Conservation (phyloP, 2,797 vertebrate species). For the Toxotes lorentzi region DNA sequence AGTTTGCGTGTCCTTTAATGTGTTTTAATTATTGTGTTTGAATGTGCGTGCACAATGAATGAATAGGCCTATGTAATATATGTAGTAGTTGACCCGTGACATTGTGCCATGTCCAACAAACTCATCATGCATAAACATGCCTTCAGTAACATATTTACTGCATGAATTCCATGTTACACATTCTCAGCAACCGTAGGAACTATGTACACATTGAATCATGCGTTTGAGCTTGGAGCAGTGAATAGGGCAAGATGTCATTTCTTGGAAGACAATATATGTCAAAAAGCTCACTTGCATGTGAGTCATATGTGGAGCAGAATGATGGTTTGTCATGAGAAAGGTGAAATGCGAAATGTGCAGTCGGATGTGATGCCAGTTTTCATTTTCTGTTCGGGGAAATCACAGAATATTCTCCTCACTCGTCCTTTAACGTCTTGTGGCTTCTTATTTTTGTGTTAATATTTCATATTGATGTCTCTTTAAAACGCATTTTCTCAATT, state of each 20-base stretch:
- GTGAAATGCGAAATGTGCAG: slow-evolving; percentile 24
- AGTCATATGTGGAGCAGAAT: slow-evolving; percentile 61
- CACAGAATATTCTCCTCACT: background rate
- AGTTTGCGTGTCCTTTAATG: background rate
- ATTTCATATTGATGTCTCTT: background rate
- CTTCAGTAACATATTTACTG: slow-evolving; percentile 60
- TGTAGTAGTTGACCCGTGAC: slow-evolving; percentile 63
- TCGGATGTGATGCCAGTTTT: slow-evolving; percentile 35
- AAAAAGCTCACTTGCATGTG: slow-evolving; percentile 57
- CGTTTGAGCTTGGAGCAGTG: slow-evolving; percentile 53
- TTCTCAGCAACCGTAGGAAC: slow-evolving; percentile 69
- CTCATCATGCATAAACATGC: slow-evolving; percentile 74
- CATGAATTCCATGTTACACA: slow-evolving; percentile 67
- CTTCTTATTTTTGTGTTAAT: slow-evolving; percentile 3
- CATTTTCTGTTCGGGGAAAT: slow-evolving; percentile 18
- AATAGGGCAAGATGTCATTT: slow-evolving; percentile 61
- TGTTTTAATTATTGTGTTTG: slow-evolving; percentile 12
- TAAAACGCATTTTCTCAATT: slow-evolving; percentile 15
- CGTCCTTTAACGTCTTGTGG: background rate
- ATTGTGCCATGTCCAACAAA: slow-evolving; percentile 54
- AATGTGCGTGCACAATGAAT: slow-evolving; percentile 22
- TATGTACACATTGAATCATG: slow-evolving; percentile 65
- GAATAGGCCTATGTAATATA: slow-evolving; percentile 27
- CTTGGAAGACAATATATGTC: slow-evolving; percentile 62
- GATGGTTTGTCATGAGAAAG: slow-evolving; percentile 57